These are phyloP conservation scores for Eupithecia tripunctaria DNA, from an alignment of 2,888 invertebrate species.

Conservation along the genomic window DNA sequence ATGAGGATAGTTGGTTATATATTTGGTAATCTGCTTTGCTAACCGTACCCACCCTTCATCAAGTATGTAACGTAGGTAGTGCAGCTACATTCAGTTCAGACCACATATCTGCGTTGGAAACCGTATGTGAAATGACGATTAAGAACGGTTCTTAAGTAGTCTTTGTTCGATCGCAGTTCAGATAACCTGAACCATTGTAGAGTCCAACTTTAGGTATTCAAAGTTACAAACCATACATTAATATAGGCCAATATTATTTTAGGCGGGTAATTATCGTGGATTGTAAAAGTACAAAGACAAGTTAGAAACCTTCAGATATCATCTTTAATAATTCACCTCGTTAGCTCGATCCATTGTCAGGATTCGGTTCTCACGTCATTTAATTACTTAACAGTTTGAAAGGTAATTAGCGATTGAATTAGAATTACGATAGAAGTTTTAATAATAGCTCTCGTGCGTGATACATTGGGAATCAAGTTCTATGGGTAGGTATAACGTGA, in stretches of 20 bases:
- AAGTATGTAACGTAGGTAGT: conserved; percentile 20
- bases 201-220: conserved; percentile 59
- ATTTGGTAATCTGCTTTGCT: conserved; percentile 34
- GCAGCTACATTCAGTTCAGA: conserved; percentile 64
- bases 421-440: conserved; percentile 66
- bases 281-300: conserved; percentile 36
- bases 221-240: conserved; percentile 56
- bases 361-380: conserved; percentile 78
- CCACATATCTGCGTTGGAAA: conserved; percentile 70
- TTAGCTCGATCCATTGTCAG: conserved; percentile 73
- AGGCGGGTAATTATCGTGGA: conserved; percentile 34
- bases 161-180: conserved; percentile 75
- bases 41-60: conserved; percentile 44
- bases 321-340: conserved; percentile 66
- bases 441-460: conserved; percentile 65
- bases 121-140: conserved; percentile 83
- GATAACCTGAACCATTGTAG: conserved; percentile 74
- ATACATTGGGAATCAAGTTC: conserved; percentile 66
- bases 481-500: conserved; percentile 56
- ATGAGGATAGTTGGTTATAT: not conserved
- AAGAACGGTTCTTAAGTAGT: conserved; percentile 82
- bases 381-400: conserved; percentile 71
- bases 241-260: conserved; percentile 29
- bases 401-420: conserved; percentile 70
- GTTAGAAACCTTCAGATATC: conserved; percentile 51